These are phyloP conservation scores for Oreocharis arfaki DNA, from an alignment of 2,113 vertebrate genomes.

Conservation along the genomic window DNA sequence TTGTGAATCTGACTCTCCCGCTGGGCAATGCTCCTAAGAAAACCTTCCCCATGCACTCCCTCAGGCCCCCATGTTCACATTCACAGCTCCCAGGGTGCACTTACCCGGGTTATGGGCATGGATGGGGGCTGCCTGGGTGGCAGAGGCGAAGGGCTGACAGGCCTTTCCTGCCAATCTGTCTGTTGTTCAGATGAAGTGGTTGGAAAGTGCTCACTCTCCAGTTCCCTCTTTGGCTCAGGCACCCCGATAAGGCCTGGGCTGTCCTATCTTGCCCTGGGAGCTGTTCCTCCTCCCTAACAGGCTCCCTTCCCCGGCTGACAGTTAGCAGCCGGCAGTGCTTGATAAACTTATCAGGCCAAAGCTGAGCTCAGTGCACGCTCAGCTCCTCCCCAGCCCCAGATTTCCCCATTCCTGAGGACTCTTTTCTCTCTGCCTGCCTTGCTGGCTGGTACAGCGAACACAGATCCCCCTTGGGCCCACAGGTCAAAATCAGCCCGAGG, in stretches of 20 bases:
- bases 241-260: slow-evolving; percentile 65
- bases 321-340: slow-evolving; percentile 77
- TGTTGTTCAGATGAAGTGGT: slow-evolving; percentile 40
- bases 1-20: not conserved
- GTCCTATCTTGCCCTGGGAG: slow-evolving; percentile 63
- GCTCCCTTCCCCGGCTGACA: slow-evolving; percentile 52
- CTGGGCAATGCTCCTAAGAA: not conserved
- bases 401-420: slow-evolving; percentile 69
- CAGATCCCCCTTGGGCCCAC: not conserved
- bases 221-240: slow-evolving; percentile 42
- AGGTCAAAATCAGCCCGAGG: not conserved
- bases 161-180: slow-evolving; percentile 47
- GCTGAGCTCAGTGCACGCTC: slow-evolving; percentile 37
- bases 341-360: slow-evolving; percentile 89
- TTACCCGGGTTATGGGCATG: not conserved
- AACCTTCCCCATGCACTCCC: not conserved
- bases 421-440: not conserved
- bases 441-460: not conserved
- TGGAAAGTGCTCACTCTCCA: slow-evolving; percentile 24
- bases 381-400: slow-evolving; percentile 75
- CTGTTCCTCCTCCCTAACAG: slow-evolving; percentile 53
- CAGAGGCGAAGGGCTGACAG: not conserved
- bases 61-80: not conserved
- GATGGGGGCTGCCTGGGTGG: not conserved
- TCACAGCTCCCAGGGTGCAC: not conserved